Evolutionary conservation across 2,888 invertebrate genomes (phyloP), one percentile per base, ranked within the genome.

Genomic region (Fissipunctia ypsillon): DNA sequence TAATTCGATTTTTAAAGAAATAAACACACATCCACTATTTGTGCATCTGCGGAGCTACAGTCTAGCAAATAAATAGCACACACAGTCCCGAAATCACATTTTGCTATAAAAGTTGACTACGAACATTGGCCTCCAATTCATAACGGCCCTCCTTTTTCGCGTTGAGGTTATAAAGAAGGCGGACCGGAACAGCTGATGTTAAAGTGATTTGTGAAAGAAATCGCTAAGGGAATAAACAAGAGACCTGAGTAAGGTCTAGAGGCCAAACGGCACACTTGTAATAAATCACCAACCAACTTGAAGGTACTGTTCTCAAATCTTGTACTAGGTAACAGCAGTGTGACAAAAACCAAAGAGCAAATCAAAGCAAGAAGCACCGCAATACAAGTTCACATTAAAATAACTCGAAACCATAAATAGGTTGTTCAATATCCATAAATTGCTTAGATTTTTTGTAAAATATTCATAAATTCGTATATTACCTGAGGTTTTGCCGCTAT

Each of bases 131-230:
- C 14, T 28, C 48, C 35, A 76, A 67, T 56, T 63, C 69, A 57
- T 70, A 81, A 61, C 63, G 31, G 31, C 41, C 50, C n/a, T 69
- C 28, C 25, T 57, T 68, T 81, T 64, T 84, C 60, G 35, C 67
- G 56, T 81, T 63, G 67, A 68, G 70, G 64, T 70, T 84, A 70
- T 52, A 76, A 81, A 76, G 59, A 67, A 70, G 38, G 77, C 64
- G 50, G 63, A 52, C 28, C 56, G 63, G 59, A 73, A 66, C 76
- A 81, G 67, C 63, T 84, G 82, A 81, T 84, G 56, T 64, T 76
- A 70, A 84, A 70, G 77, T 84, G 69, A 84, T 81, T 76, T 81
- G 85, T 81, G 64, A 54, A 60, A 45, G 41, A 64, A 76, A 57
- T 81, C 35, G 67, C 28, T 68, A 35, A 57, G 52, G 68, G 67